Percentiles rank a stretch among this genome's conserved stretches.
These are phyloP conservation scores for Epizoanthus fatuus DNA, from an alignment of 92 coral and sea anemone genomes.

Conservation along the genomic window DNA sequence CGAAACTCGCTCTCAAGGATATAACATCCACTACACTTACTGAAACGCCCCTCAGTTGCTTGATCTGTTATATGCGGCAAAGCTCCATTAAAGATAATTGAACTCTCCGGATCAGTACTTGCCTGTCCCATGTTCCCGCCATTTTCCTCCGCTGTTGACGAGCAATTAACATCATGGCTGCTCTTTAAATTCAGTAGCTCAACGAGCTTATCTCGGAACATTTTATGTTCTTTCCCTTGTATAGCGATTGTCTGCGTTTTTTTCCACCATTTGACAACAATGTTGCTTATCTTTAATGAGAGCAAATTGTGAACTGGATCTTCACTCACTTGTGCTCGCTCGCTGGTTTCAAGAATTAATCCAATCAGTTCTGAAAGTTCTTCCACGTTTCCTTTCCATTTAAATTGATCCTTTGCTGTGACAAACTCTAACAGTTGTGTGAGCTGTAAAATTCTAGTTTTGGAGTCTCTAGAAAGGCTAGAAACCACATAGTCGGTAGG, in stretches of 20 bases:
- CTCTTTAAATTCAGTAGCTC: conserved; percentile 29
- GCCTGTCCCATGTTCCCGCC: conserved; percentile 26
- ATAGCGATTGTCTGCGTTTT: conserved; percentile 32
- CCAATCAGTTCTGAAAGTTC: conserved; percentile 33
- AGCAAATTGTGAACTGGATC: conserved; percentile 27
- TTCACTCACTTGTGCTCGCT: conserved; percentile 24
- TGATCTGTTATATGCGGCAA: conserved; percentile 10
- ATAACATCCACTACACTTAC: conserved; percentile 38
- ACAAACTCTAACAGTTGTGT: conserved; percentile 42
- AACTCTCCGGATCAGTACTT: conserved; percentile 32
- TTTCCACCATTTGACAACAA: conserved; percentile 38
- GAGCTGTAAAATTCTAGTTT: conserved; percentile 14
- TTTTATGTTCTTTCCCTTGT: conserved; percentile 29
- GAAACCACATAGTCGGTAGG: background rate
- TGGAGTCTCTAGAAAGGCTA: background rate
- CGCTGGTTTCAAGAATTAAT: conserved; percentile 22
- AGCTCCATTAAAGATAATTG: conserved; percentile 22
- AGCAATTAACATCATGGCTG: conserved; percentile 32
- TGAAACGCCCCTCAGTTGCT: conserved; percentile 9
- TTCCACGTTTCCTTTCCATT: conserved; percentile 28
- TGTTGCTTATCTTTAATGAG: conserved; percentile 16
- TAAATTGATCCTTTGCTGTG: conserved; percentile 33
- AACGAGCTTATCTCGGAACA: conserved; percentile 33
- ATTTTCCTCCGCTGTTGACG: conserved; percentile 35
- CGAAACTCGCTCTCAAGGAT: conserved; percentile 20